Conservation (phyloP, 2,113 vertebrate species). For the Pelecanus crispus region DNA sequence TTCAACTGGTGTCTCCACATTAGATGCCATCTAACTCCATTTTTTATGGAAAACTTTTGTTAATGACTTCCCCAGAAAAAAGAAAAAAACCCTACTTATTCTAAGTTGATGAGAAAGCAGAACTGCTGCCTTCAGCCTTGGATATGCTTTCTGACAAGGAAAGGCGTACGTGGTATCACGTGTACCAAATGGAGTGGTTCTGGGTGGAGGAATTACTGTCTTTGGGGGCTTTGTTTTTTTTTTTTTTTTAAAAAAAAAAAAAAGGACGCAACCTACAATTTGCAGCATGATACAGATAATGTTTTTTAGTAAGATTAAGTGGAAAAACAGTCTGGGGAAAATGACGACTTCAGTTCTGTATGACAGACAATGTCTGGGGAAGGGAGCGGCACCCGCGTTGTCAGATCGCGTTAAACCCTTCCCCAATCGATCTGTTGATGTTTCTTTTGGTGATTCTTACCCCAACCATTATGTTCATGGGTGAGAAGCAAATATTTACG, state of each 20-base stretch:
- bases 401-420: background rate
- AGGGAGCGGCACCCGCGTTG: fast-evolving
- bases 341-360: fast-evolving
- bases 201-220: fast-evolving
- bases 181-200: background rate
- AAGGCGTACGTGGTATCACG: fast-evolving
- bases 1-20: fast-evolving
- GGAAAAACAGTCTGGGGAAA: background rate
- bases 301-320: background rate
- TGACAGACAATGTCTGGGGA: fast-evolving
- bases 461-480: background rate
- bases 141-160: fast-evolving
- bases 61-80: background rate
- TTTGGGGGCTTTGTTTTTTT: background rate
- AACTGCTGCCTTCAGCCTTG: background rate
- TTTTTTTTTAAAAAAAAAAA: background rate
- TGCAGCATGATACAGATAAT: fast-evolving
- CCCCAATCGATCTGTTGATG: fast-evolving
- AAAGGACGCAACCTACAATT: background rate
- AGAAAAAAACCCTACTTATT: background rate
- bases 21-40: fast-evolving
- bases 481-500: background rate
- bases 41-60: background rate
- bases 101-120: background rate
- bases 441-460: background rate